Evolutionary conservation across 2,113 vertebrate species (phyloP).

Genomic region (Sapayoa aenigma): DNA sequence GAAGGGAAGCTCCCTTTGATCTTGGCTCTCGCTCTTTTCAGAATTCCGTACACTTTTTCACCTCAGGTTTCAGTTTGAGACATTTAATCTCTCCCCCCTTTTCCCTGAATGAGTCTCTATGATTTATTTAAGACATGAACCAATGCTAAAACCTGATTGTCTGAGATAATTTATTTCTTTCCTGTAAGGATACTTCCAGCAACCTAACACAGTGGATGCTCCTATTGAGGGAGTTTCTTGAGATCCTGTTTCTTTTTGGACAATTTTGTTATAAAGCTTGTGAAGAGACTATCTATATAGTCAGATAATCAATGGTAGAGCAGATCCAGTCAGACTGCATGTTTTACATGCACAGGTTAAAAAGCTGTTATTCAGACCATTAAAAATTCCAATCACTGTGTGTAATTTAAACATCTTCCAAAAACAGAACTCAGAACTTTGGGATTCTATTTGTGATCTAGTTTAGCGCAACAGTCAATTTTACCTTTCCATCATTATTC

Average conservation of each 20-base stretch:
- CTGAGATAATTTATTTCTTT: neutral
- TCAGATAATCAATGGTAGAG: neutral
- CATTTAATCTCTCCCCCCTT: neutral
- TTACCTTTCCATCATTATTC: constrained; percentile 49
- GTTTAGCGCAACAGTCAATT: neutral
- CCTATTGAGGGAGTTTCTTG: neutral
- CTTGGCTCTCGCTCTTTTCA: neutral
- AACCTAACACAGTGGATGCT: neutral
- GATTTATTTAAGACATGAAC: neutral
- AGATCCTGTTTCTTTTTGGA: neutral
- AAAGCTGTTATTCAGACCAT: neutral
- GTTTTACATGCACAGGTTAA: neutral
- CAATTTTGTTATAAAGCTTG: neutral
- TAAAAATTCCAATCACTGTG: constrained; percentile 19
- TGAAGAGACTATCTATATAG: neutral
- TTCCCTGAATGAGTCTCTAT: neutral
- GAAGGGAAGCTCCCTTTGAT: neutral
- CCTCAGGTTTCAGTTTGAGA: neutral
- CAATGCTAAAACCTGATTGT: neutral
- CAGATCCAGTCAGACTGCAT: neutral
- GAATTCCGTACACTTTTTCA: neutral
- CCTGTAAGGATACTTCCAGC: neutral
- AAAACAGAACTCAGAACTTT: constrained; percentile 36
- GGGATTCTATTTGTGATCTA: constrained; percentile 38
- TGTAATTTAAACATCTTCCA: constrained; percentile 16